Base-by-base conservation (phyloP, 2,797 vertebrate species). In the Dendrocincla tyrannina region DNA sequence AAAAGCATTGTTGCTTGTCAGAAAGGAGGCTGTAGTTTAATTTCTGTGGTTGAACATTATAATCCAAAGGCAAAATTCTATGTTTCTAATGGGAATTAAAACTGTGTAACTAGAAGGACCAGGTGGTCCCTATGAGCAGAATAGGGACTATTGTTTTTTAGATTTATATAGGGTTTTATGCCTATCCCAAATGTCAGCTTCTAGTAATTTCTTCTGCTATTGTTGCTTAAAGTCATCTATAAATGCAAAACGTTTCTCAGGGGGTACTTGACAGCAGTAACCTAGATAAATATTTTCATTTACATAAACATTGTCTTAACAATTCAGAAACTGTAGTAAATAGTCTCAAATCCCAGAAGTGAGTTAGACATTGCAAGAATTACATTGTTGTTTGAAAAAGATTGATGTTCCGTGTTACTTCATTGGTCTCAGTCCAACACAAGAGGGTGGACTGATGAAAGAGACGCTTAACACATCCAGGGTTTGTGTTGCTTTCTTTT, bases 291-390 rank as follows among this genome's bases (percentile, higher is more conserved):
- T 86, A 95, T 92, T 96, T 97, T 94, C 50, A 83, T 85, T 97
- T 96, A 77, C 46, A 96, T 95, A 96, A 97, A 95, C 64, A 94
- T 32, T 89, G 82, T 73, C 46, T 96, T 92, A 96, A 93, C 56
- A 90, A 92, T 97, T 97, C 89, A 96, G 85, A 85, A 98, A 96
- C 79, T 95, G 86, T 86, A 92, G 94, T 83, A 94, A 97, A 95
- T 91, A 75, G 55, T 83, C 85, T 96, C 69, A 96, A 96, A 95
- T 96, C 50, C 85, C 93, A 94, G 46, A 97, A 97, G 95, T 77
- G 73, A 91, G 88, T 66, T 93, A 92, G 95, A 88, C 50, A 73
- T 85, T 62, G 76, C 47, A 93, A 93, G 60, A 68, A 73, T 73
- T 92, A 76, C 60, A 77, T 44, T 91, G 68, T 78, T 91, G 95